A percentile compares a stretch with the other conserved stretches of the same genome.
These are phyloP conservation scores for Prorops nasuta DNA, from an alignment of 1,140 invertebrate genomes.

Conservation along the genomic window DNA sequence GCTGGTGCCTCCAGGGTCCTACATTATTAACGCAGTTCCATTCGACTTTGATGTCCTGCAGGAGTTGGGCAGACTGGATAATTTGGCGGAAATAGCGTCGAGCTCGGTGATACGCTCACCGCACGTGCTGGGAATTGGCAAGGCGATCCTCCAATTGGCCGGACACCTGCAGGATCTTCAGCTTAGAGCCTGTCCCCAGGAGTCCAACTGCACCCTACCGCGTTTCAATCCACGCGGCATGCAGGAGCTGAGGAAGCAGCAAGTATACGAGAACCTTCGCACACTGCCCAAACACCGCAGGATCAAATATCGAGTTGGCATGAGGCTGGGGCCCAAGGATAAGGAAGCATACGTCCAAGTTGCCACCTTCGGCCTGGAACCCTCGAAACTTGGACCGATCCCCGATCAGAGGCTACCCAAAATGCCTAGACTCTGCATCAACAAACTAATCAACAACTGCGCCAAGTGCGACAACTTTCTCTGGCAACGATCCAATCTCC, in stretches of 20 bases:
- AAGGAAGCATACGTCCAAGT: conserved; percentile 24
- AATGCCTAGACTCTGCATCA: conserved; percentile 34
- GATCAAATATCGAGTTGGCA: conserved; percentile 28
- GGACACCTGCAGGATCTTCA: conserved; percentile 26
- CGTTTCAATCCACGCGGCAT: conserved; percentile 18
- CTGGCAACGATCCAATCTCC: too few species aligned
- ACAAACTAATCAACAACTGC: conserved; percentile 29
- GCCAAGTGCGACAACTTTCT: conserved; percentile 40
- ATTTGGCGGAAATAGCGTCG: conserved; percentile 19
- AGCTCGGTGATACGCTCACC: conserved; percentile 35
- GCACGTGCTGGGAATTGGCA: conserved; percentile 40
- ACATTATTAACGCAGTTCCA: conserved; percentile 30
- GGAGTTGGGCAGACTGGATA: conserved; percentile 14
- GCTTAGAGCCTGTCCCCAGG: conserved; percentile 23
- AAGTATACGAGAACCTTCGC: conserved; percentile 38
- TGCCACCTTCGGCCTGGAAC: conserved; percentile 26
- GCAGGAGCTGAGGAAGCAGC: conserved; percentile 25
- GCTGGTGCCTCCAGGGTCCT: conserved; percentile 38
- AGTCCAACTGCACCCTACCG: conserved; percentile 21
- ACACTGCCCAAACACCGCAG: conserved; percentile 31
- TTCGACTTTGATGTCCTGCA: conserved; percentile 21
- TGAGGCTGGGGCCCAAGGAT: conserved; percentile 17
- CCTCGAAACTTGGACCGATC: conserved; percentile 17
- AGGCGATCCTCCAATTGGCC: conserved; percentile 36
- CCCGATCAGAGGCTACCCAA: conserved; percentile 19